Evolutionary conservation across 2,888 invertebrate genomes (phyloP).

Genomic region (Sialis fuliginosa): DNA sequence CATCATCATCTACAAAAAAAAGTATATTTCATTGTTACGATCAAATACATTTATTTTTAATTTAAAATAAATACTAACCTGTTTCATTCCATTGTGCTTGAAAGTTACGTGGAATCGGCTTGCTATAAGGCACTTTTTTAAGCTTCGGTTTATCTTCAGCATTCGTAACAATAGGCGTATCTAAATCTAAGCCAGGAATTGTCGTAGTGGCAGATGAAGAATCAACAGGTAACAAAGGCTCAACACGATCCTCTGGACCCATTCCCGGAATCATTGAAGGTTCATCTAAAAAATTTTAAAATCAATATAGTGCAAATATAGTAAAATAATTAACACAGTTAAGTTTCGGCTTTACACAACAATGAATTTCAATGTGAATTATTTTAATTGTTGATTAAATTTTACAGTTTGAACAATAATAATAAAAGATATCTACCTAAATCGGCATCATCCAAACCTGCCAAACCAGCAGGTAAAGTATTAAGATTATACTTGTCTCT

Average conservation of each 20-base stretch:
- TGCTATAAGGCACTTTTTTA: constrained; percentile 83
- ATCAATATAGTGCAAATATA: not conserved
- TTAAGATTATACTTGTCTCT: constrained; percentile 95
- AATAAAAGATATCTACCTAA: constrained; percentile 27
- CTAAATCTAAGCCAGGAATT: constrained; percentile 79
- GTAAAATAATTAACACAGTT: constrained; percentile 2
- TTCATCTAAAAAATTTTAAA: constrained; percentile 42
- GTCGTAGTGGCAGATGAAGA: constrained; percentile 55
- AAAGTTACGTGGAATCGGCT: constrained; percentile 90
- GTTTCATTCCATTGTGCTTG: constrained; percentile 94
- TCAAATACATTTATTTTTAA: not conserved
- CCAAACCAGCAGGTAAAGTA: constrained; percentile 66
- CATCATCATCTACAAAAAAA: constrained; percentile 24
- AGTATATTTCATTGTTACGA: not conserved
- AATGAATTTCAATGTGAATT: constrained; percentile 5
- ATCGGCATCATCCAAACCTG: constrained; percentile 53
- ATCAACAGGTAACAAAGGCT: constrained; percentile 61
- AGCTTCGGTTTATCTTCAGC: constrained; percentile 53
- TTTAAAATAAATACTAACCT: constrained; percentile 15
- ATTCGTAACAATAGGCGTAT: constrained; percentile 33
- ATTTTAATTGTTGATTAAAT: constrained; percentile 2
- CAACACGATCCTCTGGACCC: constrained; percentile 93
- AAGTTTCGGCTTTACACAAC: too few species aligned
- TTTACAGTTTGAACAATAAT: not conserved
- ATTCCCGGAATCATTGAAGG: constrained; percentile 82